Evolutionary conservation across 2,888 invertebrate genomes (phyloP).

Genomic region (Machimus atricapillus): DNA sequence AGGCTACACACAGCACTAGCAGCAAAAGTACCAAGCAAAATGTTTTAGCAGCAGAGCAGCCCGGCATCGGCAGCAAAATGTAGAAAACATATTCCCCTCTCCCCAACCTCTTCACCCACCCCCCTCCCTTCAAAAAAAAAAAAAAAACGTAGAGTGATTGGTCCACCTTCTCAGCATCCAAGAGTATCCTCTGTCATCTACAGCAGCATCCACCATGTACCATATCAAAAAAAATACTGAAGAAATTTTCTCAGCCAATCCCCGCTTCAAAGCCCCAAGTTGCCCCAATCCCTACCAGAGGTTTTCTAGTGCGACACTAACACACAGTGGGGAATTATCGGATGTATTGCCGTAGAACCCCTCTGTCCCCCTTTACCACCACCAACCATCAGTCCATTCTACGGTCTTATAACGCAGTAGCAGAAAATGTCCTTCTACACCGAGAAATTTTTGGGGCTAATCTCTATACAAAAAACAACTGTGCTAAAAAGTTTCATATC

Average conservation of each 20-base stretch:
- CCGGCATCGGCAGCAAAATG: background rate
- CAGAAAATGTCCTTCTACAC: no score
- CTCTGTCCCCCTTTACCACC: no score
- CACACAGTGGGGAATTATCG: background rate
- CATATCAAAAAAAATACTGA: background rate
- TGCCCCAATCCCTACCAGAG: background rate
- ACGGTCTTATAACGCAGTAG: no score
- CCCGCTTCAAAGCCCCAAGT: background rate
- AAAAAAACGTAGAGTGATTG: background rate
- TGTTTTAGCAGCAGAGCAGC: background rate
- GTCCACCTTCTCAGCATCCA: background rate
- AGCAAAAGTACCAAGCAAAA: background rate
- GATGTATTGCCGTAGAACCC: no score
- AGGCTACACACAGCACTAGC: background rate
- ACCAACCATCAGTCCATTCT: no score
- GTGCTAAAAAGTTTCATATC: no score
- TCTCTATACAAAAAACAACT: no score
- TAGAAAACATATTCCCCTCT: background rate
- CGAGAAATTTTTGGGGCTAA: no score
- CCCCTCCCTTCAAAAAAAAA: background rate
- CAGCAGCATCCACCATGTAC: background rate
- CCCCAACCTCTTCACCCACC: no score
- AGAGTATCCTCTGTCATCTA: background rate
- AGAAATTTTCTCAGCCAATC: background rate
- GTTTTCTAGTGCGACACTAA: background rate